Evolutionary conservation across 1,140 invertebrate genomes (phyloP), one percentile per base, ranked within the genome.

Genomic region (Mizuhopecten yessoensis): DNA sequence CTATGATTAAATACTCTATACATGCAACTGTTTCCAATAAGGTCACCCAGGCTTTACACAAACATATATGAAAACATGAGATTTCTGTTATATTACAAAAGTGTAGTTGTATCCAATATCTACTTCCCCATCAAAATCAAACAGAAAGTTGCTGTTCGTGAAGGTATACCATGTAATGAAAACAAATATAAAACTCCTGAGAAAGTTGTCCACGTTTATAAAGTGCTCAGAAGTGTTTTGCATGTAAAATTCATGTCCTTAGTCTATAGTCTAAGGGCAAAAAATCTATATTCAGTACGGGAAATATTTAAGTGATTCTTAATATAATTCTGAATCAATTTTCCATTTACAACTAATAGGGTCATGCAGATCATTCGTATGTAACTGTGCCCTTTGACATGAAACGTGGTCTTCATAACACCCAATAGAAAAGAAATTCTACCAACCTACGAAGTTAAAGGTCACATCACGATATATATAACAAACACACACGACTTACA

Each of bases 111-210:
- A 75, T 29, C 20, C 17, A 75, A 75, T 75, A 75, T 75, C 57
- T 75, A n/a, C 1, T 75, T 5, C 5, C 29, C 57, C 57, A 75
- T 75, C 57, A 7, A 75, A 9, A 75, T 75, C 57, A 75, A n/a
- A 75, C 57, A 75, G n/a, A 75, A 75, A n/a, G 2, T 13, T 75
- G 57, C 57, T 75, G 57, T 75, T 75, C n/a, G 20, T 29, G 17
- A 5, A n/a, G 29, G 23, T 75, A 29, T 75, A 29, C 57, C n/a
- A 75, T 75, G 57, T 75, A 23, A 75, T n/a, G 29, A 13, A 1
- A 9, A 45, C 57, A 29, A 75, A 75, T 75, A 75, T 75, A 29
- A 75, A 75, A 75, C 57, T 75, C 57, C 57, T 75, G 57, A 75
- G 57, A 75, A 75, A 75, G 29, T 13, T 7, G 57, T 29, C 29